Conservation (phyloP, 1,140 invertebrate genomes). For the Carposina sasakii region DNA sequence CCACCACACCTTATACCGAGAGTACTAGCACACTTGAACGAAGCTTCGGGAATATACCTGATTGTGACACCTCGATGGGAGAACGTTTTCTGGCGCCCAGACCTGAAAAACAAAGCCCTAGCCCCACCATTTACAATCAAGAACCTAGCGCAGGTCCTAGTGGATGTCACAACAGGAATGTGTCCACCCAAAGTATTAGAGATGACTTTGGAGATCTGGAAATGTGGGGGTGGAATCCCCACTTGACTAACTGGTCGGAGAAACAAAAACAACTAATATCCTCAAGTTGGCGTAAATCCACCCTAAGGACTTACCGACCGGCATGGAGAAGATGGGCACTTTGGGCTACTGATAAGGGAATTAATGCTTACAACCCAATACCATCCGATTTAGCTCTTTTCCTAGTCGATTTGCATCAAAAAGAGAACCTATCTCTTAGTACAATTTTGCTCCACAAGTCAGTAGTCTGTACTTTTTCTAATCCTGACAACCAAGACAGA, state of each 20-base stretch:
- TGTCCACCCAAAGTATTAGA: background rate
- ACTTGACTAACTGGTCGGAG: background rate
- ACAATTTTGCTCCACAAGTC: constrained; percentile 5
- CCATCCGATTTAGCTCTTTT: background rate
- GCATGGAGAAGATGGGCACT: background rate
- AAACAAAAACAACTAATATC: background rate
- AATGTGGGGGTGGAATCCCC: background rate
- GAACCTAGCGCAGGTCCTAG: background rate
- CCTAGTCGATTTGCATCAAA: background rate
- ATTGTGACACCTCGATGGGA: constrained; percentile 3
- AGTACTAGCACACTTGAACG: constrained; percentile 28
- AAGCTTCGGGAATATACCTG: constrained; percentile 13
- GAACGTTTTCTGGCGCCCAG: constrained; percentile 9
- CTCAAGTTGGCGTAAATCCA: background rate
- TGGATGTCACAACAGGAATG: background rate
- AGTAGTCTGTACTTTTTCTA: constrained; percentile 2
- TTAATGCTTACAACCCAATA: background rate
- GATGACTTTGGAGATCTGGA: constrained; percentile 3
- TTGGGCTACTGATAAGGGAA: background rate
- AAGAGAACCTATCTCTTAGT: background rate
- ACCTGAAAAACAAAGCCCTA: constrained; percentile 5
- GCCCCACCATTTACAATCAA: background rate
- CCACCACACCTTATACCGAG: constrained; percentile 17
- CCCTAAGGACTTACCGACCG: background rate
- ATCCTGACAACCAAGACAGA: background rate